Evolutionary conservation across 2,797 vertebrate species (phyloP).

Genomic region (Microtus californicus): DNA sequence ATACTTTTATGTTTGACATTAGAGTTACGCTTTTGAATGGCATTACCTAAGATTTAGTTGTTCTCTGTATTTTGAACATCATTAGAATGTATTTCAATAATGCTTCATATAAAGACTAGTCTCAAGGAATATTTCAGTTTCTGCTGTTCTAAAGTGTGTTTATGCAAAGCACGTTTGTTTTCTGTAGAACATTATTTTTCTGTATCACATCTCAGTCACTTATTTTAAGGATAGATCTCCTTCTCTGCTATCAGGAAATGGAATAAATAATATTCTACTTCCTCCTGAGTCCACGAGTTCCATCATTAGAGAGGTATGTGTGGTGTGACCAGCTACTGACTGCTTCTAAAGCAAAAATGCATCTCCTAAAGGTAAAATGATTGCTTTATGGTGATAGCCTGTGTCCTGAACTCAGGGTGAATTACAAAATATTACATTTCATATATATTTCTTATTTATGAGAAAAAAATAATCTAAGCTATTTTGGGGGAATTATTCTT

Average conservation of each 20-base stretch:
- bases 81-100: background rate
- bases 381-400: background rate
- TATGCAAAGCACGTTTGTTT: background rate
- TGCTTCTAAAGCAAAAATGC: constrained; percentile 14
- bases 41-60: constrained; percentile 21
- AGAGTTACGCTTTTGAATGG: background rate
- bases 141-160: constrained; percentile 23
- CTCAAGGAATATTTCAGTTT: constrained; percentile 26
- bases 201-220: constrained; percentile 17
- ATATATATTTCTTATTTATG: constrained; percentile 51
- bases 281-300: background rate
- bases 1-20: background rate
- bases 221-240: background rate
- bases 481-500: constrained; percentile 12
- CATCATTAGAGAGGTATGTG: background rate
- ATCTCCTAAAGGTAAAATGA: constrained; percentile 7
- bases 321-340: background rate
- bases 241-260: constrained; percentile 10
- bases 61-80: background rate
- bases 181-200: constrained; percentile 25
- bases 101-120: background rate
- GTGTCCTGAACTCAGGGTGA: constrained; percentile 16
- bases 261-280: constrained; percentile 28
- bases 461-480: constrained; percentile 48
- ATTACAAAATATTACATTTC: constrained; percentile 12